Base-by-base conservation (phyloP, 1,140 invertebrate species). In the Brachionus koreanus region DNA sequence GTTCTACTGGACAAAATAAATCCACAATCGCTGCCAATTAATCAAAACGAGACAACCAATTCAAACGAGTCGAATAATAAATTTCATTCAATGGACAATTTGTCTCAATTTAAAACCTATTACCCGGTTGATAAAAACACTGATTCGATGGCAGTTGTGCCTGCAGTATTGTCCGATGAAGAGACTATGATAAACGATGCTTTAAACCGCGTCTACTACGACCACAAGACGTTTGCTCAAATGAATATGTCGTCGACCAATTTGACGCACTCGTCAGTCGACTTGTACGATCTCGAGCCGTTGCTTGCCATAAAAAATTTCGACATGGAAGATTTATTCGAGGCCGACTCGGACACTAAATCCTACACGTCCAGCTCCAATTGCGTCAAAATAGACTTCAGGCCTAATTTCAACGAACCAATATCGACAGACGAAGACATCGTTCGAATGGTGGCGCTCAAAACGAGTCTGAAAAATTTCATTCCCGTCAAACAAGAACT, bases 241-340 rank as follows among this genome's bases (percentile, higher is more conserved):
- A 37, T 23, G 16, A 69, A 69, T 19, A n/a, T 35, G 25, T 13
- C 63, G 5, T 29, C 29, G 29, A 29, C 29, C 63, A 67, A 67
- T 29, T 29, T 29, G 29, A 67, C 1, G 5, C 63, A 9, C 16
- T 33, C 9, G 9, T 1, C 3, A 29, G 35, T 39, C 65, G 65
- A 69, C 35, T 69, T 69, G 16, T 69, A 37, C 65, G 65, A 69
- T 1, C 33, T 69, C n/a, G 65, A 69, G 65, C 65, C 65, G n/a
- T 9, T 37, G 29, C 37, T 37, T 0, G 65, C 65, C 29, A 69
- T 69, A 16, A 19, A 69, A 69, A 69, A 69, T 33, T 69, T 69
- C 35, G 35, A 69, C 65, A 69, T 69, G 65, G 35, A 69, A 2
- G 12, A 39, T 6, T n/a, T 69, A 16, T 13, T 69, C 35, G 65